Percentiles rank a stretch among this genome's conserved stretches.
Evolutionary conservation across 2,113 vertebrate genomes (phyloP).

Genomic region (Hippocampus guttulatus): DNA sequence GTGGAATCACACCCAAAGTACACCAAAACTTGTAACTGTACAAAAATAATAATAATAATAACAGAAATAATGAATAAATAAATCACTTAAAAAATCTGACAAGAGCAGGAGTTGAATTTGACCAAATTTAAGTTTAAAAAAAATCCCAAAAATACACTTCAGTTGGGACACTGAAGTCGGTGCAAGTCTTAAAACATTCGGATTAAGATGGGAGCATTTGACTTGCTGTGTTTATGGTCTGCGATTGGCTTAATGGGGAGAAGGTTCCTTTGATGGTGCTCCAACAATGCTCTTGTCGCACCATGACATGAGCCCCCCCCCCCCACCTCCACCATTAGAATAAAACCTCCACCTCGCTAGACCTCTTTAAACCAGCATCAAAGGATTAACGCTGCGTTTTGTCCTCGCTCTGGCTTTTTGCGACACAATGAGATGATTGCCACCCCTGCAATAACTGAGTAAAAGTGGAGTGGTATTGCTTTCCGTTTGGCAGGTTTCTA

Average conservation of each 20-base stretch:
- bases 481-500: background rate
- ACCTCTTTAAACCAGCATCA: background rate
- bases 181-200: background rate
- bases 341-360: background rate
- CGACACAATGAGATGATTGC: background rate
- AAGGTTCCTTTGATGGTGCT: constrained; percentile 2
- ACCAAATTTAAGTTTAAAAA: background rate
- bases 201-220: background rate
- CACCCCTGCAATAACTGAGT: constrained; percentile 30
- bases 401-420: background rate
- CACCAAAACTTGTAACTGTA: too few relatives aligned
- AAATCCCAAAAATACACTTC: background rate
- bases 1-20: too few relatives aligned
- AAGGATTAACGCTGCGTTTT: background rate
- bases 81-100: background rate
- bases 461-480: background rate
- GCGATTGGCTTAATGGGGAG: constrained; percentile 8
- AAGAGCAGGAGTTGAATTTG: background rate
- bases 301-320: background rate
- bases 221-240: constrained; percentile 4
- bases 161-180: background rate
- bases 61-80: too few relatives aligned
- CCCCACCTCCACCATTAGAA: background rate
- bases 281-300: constrained; percentile 2
- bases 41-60: too few relatives aligned